These are phyloP conservation scores for Sinocyclocheilus anophthalmus DNA, from an alignment of 2,113 vertebrate species.

Conservation along the genomic window DNA sequence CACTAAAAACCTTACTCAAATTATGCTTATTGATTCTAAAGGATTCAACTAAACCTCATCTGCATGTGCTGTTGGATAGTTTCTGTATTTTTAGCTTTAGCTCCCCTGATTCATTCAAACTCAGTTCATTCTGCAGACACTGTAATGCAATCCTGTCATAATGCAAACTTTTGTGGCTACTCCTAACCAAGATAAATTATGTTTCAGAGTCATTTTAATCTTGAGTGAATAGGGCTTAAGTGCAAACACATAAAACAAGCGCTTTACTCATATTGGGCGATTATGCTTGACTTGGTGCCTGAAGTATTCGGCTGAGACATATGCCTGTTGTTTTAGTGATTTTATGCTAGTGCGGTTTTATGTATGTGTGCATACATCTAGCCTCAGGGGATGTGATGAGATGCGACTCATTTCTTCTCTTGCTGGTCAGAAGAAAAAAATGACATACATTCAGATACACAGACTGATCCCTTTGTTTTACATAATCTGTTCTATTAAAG, in stretches of 20 bases:
- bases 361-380: not conserved
- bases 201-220: slow-evolving; percentile 29
- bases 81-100: not conserved
- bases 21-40: slow-evolving; percentile 1
- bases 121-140: not conserved
- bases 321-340: slow-evolving; percentile 14
- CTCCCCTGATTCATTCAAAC: slow-evolving; percentile 13
- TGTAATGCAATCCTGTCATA: slow-evolving; percentile 20
- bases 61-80: slow-evolving; percentile 21
- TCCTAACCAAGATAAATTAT: slow-evolving; percentile 18
- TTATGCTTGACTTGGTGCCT: slow-evolving; percentile 20
- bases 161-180: slow-evolving; percentile 9
- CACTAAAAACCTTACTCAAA: not conserved
- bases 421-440: not conserved
- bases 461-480: not conserved
- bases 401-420: not conserved
- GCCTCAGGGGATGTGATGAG: not conserved
- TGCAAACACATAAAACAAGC: slow-evolving; percentile 18
- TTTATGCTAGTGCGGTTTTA: slow-evolving; percentile 11
- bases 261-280: not conserved
- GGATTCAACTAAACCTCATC: slow-evolving; percentile 7
- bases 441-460: not conserved
- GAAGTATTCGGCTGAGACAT: not conserved
- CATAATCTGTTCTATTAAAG: not conserved
- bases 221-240: slow-evolving; percentile 19